Conservation (phyloP, 1,140 invertebrate genomes). For the Vanessa tameamea region DNA sequence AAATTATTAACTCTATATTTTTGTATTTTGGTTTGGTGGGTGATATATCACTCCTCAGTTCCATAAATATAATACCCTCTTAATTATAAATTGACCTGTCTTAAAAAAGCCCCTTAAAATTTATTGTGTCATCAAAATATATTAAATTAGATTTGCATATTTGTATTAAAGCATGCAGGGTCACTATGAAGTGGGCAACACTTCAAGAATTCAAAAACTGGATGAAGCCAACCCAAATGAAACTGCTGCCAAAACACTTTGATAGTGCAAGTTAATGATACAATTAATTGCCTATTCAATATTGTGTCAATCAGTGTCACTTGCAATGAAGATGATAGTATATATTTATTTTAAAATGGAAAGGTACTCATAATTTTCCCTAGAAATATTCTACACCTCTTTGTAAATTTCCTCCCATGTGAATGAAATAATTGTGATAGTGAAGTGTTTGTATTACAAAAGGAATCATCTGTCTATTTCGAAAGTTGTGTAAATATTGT, state of each 20-base stretch:
- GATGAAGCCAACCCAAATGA: background rate
- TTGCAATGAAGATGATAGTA: background rate
- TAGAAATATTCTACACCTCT: too few species aligned
- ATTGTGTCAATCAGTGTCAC: background rate
- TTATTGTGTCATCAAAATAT: background rate
- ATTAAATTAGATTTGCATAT: background rate
- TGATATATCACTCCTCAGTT: too few species aligned
- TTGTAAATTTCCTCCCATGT: too few species aligned
- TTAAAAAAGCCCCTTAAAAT: too few species aligned
- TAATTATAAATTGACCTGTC: too few species aligned
- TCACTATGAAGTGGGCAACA: background rate
- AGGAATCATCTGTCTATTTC: too few species aligned
- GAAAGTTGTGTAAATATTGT: too few species aligned
- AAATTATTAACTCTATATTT: too few species aligned
- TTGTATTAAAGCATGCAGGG: background rate
- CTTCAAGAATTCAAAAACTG: slow-evolving; percentile 1
- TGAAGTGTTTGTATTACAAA: too few species aligned
- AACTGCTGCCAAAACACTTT: background rate
- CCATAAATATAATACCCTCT: too few species aligned
- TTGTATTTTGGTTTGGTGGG: too few species aligned
- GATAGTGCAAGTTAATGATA: background rate
- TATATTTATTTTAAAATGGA: background rate
- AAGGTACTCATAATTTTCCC: background rate
- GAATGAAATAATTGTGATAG: too few species aligned
- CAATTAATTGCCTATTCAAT: background rate